Evolutionary conservation across 2,113 vertebrate genomes (phyloP).

Genomic region (Neogobius melanostomus): DNA sequence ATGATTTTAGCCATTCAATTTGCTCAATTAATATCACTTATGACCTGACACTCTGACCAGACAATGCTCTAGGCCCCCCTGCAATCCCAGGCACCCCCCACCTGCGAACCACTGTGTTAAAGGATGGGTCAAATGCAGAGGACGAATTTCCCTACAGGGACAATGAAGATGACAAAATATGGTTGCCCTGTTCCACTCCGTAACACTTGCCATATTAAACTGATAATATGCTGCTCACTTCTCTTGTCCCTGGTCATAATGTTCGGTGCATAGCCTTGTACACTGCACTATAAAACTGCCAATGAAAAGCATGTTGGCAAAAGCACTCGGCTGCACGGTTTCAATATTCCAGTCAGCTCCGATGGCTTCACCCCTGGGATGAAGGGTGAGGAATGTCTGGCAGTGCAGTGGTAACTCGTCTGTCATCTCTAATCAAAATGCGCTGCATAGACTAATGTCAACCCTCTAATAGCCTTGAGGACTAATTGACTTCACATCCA

Average conservation of each 20-base stretch:
- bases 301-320: slow-evolving; percentile 69
- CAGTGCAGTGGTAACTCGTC: slow-evolving; percentile 67
- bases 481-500: slow-evolving; percentile 74
- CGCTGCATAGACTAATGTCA: slow-evolving; percentile 73
- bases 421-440: slow-evolving; percentile 77
- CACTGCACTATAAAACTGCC: slow-evolving; percentile 43
- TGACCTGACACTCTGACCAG: no score
- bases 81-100: no score
- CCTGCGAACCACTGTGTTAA: no score
- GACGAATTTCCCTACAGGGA: no score
- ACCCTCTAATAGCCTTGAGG: slow-evolving; percentile 70
- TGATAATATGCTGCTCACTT: not conserved
- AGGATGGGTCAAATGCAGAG: no score
- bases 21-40: no score
- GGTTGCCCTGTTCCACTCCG: not conserved
- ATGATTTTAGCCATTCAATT: no score
- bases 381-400: slow-evolving; percentile 74
- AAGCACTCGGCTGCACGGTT: slow-evolving; percentile 60
- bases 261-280: slow-evolving; percentile 20
- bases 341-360: slow-evolving; percentile 73
- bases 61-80: no score
- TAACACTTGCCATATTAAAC: not conserved
- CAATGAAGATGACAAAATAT: not conserved
- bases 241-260: not conserved
- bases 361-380: slow-evolving; percentile 66